Evolutionary conservation across 2,113 vertebrate species (phyloP), one percentile per base, ranked within the genome.

Genomic region (Gila orcuttii): DNA sequence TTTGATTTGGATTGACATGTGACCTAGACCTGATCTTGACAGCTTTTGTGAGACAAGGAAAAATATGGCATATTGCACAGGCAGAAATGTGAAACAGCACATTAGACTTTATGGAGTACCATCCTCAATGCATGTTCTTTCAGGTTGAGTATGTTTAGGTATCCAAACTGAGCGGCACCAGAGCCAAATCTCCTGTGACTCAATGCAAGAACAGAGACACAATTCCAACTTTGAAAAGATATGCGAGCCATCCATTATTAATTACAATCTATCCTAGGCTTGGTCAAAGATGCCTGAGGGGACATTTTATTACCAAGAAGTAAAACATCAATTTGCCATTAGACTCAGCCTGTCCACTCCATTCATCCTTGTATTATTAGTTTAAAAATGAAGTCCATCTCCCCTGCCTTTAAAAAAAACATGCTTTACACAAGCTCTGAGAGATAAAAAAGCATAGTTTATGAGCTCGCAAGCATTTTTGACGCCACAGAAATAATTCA

Each of bases 261-360:
- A 94, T 79, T 39, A 23, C 10, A 55, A 73, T 82, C 76, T 69
- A 86, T 89, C 74, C 87, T 57, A 86, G 87, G 84, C 77, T 88
- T 85, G 87, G 75, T 86, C 66, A 59, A 62, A 77, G 75, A 79
- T 84, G 87, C 85, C 85, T 52, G 69, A 39, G 69, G 82, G 64
- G 42, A 42, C 76, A 33, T 68, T 86, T 85, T 77, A 86, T 50
- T 50, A 73, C 33, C 39, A 85, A 52, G 15, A 80, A 69, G 73
- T 69, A 85, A 87, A 93, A 94, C 94, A 94, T 55, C 31, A 62
- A 90, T 93, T 90, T 79, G 83, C 91, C 92, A 93, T 95, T 94
- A 94, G 91, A 88, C 83, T 86, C 78, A 88, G 59, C 47, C 25
- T 79, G 89, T 91, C 87, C 89, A 42, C 71, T 19, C 52, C 79